A percentile compares a stretch with the other conserved stretches of the same genome.
Conservation (phyloP, 2,888 invertebrate genomes). For the Onthophagus sagittarius region DNA sequence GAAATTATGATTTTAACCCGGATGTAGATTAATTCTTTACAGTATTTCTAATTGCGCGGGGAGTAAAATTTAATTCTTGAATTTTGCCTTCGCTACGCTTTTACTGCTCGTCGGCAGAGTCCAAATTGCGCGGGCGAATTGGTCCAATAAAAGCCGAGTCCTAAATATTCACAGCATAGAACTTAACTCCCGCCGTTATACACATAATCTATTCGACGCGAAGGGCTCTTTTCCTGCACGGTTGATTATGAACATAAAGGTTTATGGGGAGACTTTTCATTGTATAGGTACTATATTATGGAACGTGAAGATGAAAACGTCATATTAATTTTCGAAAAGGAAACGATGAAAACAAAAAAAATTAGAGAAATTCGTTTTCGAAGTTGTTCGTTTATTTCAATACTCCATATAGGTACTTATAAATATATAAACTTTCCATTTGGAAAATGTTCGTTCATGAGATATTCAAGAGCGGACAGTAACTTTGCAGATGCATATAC, state of each 20-base stretch:
- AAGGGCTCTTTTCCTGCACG: not conserved
- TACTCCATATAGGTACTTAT: slow-evolving; percentile 28
- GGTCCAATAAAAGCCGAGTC: not conserved
- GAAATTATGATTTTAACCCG: not conserved
- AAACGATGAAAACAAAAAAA: not conserved
- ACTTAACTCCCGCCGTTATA: not conserved
- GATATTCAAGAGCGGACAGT: slow-evolving; percentile 47
- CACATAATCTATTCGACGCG: not conserved
- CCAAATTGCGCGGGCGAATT: not conserved
- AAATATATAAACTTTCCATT: slow-evolving; percentile 51
- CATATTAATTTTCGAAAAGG: not conserved
- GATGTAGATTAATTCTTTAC: not conserved
- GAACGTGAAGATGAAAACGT: not conserved
- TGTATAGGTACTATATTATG: not conserved
- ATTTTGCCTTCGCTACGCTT: not conserved
- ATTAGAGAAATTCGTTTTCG: not conserved
- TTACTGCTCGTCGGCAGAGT: not conserved
- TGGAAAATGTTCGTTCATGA: slow-evolving; percentile 48
- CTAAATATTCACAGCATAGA: not conserved
- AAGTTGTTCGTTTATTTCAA: not conserved
- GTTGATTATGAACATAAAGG: not conserved
- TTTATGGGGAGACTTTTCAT: not conserved
- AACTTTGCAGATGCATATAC: slow-evolving; percentile 40
- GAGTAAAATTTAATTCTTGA: not conserved
- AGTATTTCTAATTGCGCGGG: not conserved